phyloP scores from a whole-genome alignment of 2,113 vertebrate species.

The Ellobius talpinus region DNA sequence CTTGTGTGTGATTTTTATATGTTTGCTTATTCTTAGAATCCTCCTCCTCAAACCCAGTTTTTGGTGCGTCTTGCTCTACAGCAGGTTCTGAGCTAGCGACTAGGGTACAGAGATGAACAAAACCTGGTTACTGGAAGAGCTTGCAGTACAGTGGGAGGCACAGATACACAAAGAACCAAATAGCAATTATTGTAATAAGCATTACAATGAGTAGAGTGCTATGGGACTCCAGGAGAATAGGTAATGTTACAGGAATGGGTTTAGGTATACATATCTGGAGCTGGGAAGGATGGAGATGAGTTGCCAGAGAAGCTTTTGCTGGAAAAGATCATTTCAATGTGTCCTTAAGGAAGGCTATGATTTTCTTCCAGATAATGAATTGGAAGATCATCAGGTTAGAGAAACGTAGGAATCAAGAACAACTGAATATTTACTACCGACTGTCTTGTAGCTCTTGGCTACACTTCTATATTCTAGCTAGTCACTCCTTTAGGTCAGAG shows the following conservation, averaged over 20 bases:
- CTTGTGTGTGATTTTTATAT: slow-evolving; percentile 56
- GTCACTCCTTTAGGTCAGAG: neutral
- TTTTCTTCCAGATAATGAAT: slow-evolving; percentile 47
- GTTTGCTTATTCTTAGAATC: slow-evolving; percentile 34
- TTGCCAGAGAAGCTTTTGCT: neutral
- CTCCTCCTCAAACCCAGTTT: neutral
- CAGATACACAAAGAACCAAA: slow-evolving; percentile 32
- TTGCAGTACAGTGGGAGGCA: neutral
- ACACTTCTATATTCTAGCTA: neutral
- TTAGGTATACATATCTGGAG: neutral
- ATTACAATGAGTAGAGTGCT: slow-evolving; percentile 47
- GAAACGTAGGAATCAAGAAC: slow-evolving; percentile 32
- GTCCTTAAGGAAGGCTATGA: slow-evolving; percentile 10
- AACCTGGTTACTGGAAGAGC: slow-evolving; percentile 39
- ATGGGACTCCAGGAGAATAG: neutral
- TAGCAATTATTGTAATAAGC: slow-evolving; percentile 61
- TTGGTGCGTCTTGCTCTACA: neutral
- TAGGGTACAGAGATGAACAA: slow-evolving; percentile 22
- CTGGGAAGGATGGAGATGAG: neutral
- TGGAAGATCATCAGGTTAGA: slow-evolving; percentile 17
- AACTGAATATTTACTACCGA: slow-evolving; percentile 15
- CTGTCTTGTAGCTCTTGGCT: neutral
- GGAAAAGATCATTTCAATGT: slow-evolving; percentile 48
- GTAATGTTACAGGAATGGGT: slow-evolving; percentile 12
- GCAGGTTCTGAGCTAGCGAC: neutral